Evolutionary conservation across 1,140 invertebrate species (phyloP).

Genomic region (Hyphantria cunea): DNA sequence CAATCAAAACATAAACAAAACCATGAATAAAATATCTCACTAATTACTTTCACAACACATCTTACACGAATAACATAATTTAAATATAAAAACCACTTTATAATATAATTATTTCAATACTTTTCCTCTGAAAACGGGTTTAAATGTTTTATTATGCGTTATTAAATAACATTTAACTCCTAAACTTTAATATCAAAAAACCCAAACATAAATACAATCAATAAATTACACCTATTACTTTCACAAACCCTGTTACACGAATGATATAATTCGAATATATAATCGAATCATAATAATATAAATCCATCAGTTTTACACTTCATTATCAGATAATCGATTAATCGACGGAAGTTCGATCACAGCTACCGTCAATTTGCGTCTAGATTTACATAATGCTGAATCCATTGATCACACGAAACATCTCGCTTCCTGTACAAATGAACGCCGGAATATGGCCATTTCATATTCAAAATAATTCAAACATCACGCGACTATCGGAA

Average conservation of each 20-base stretch:
- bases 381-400: conserved; percentile 46
- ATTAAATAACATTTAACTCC: too few species aligned
- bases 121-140: too few species aligned
- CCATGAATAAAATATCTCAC: too few species aligned
- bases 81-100: too few species aligned
- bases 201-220: conserved; percentile 22
- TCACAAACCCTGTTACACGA: conserved; percentile 7
- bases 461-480: conserved; percentile 48
- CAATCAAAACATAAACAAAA: too few species aligned
- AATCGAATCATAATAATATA: conserved; percentile 19
- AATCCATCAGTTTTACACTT: conserved; percentile 18
- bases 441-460: conserved; percentile 51
- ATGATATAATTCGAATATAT: conserved; percentile 17
- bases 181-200: too few species aligned
- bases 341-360: conserved; percentile 50
- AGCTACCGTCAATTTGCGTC: conserved; percentile 28
- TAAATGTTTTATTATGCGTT: too few species aligned
- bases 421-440: conserved; percentile 44
- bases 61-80: too few species aligned
- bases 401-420: conserved; percentile 40
- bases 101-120: too few species aligned
- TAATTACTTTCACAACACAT: too few species aligned
- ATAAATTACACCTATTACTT: too few species aligned
- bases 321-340: conserved; percentile 32
- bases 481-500: conserved; percentile 49